Percentiles rank a stretch among this genome's conserved stretches.
phyloP scores from a whole-genome alignment of 2,888 invertebrate genomes.

The Aphidius colemani region DNA sequence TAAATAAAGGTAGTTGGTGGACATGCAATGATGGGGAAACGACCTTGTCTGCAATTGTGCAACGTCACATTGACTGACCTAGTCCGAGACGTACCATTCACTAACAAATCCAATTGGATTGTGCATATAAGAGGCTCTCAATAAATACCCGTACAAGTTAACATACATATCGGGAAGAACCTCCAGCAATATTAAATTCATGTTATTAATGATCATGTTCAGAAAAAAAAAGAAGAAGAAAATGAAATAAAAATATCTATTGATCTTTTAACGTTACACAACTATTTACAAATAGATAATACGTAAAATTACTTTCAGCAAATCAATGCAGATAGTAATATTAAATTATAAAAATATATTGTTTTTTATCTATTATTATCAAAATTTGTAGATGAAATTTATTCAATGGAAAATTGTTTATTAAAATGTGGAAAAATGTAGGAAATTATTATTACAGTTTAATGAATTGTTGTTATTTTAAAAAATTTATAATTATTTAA shows the following conservation, averaged over 20 bases:
- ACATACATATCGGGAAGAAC: slow-evolving; percentile 17
- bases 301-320: not conserved
- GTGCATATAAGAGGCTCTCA: slow-evolving; percentile 28
- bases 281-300: not conserved
- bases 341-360: not conserved
- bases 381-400: too few relatives aligned
- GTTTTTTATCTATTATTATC: too few relatives aligned
- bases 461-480: too few relatives aligned
- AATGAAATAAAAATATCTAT: too few relatives aligned
- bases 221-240: too few relatives aligned
- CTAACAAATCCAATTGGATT: slow-evolving; percentile 38
- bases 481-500: too few relatives aligned
- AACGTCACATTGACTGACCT: slow-evolving; percentile 46
- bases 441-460: too few relatives aligned
- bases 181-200: not conserved
- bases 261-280: not conserved
- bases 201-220: too few relatives aligned
- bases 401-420: too few relatives aligned
- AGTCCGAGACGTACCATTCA: slow-evolving; percentile 47
- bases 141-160: slow-evolving; percentile 27
- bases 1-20: not conserved
- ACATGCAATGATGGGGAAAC: slow-evolving; percentile 39
- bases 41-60: slow-evolving; percentile 49
- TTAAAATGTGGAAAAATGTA: too few relatives aligned
- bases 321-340: not conserved